Base-by-base conservation (phyloP, 2,888 invertebrate genomes). In the Stenichneumon culpator region DNA sequence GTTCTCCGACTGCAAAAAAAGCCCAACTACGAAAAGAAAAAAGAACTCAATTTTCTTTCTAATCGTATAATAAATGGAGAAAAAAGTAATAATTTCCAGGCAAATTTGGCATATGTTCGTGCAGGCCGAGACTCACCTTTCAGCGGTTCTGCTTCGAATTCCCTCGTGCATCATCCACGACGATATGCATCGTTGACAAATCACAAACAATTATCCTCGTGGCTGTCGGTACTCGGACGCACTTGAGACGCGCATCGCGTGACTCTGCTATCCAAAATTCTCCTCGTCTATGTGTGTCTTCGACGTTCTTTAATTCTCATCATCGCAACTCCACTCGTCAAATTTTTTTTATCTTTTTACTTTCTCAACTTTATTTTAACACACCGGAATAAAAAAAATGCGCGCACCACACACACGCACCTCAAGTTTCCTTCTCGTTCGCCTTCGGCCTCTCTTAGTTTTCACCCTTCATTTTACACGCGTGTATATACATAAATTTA, bases 141-240 rank as follows among this genome's bases (percentile, higher is more conserved):
- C 81, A 70, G 84, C 79, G 82, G 9, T 16, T 25, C 25, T 44
- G 67, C 44, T 52, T 60, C 39, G 54, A 67, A 70, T 74, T 63
- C 50, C 36, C 11, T 67, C 65, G 78, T 32, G 52, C 69, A 50
- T 82, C 84, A 74, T 84, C 78, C 81, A 78, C 65, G 73, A 74
- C 81, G 70, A 77, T 63, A 25, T 5, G 57, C 28, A 60, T 57
- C 39, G 72, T 54, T 39, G 39, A 25, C 44, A 50, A 78, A 69
- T 75, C 63, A 84, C 78, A 79, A 74, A 65, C 54, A 57, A 72
- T 78, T 77, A 80, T 83, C 83, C 73, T 79, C 80, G 67, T 79
- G 72, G 9, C 28, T 57, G 22, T 16, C 67, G 60, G 60, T 19
- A 25, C 36, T 25, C 74, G 63, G 28, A 32, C 54, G 65, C 70